A percentile compares a stretch with the other conserved stretches of the same genome.
Conservation (phyloP, 2,797 vertebrate species). For the Pelochelys cantorii region DNA sequence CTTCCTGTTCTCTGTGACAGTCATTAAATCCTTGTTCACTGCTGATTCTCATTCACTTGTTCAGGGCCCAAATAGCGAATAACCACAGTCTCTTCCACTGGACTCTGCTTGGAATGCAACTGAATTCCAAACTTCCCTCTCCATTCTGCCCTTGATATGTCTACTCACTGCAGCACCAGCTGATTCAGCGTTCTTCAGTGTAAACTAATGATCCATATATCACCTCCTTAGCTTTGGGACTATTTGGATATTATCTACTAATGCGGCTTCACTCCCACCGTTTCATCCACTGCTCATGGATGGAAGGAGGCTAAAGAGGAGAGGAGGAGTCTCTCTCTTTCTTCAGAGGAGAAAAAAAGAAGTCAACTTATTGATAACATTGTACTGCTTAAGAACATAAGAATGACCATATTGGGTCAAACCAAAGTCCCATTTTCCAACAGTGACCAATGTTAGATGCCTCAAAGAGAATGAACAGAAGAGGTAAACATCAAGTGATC, state of each 20-base stretch:
- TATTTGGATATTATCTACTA: not conserved
- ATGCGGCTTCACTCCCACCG: not conserved
- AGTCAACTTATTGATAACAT: conserved; percentile 17
- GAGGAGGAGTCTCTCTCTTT: no score
- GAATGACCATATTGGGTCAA: no score
- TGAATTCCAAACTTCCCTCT: not conserved
- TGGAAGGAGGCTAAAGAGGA: conserved; percentile 8
- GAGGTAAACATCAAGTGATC: no score
- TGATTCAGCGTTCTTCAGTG: fast-evolving
- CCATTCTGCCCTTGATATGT: fast-evolving
- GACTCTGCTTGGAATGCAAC: not conserved
- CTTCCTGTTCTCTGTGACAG: not conserved
- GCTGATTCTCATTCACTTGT: not conserved
- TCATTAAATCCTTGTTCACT: fast-evolving
- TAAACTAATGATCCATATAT: not conserved
- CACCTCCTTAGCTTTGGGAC: no score
- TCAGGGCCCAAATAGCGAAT: not conserved
- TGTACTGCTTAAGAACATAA: not conserved
- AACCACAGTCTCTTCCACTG: not conserved
- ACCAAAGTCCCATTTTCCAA: no score
- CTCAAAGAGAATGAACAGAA: no score
- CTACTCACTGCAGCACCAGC: fast-evolving
- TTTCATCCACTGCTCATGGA: not conserved
- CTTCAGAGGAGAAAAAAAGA: conserved; percentile 18
- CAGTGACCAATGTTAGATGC: no score